Evolutionary conservation across 1,140 invertebrate genomes (phyloP), one percentile per base, ranked within the genome.

Genomic region (Psix sp.): DNA sequence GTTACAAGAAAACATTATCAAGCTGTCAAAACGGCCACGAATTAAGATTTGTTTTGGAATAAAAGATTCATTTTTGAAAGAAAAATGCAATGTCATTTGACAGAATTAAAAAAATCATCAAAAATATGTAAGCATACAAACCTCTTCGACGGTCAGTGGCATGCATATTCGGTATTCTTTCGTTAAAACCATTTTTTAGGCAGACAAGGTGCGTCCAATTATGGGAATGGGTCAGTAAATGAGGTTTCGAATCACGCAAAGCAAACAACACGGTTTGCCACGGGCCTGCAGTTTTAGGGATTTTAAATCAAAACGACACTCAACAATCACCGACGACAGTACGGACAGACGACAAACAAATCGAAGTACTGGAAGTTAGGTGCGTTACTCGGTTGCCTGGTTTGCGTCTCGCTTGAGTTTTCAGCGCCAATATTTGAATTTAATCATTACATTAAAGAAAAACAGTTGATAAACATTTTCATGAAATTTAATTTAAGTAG

Each of bases 81-180:
- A 24, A 26, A 26, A 43, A 7, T 17, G 17, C 13, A 5, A 5
- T 66, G 49, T 56, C 51, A 56, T 48, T 65, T 10, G 9, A n/a
- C 35, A 36, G 2, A 54, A 46, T 13, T 7, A 13, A 45, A 17
- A 45, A 18, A 39, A 7, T 10, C 10, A 1, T 15, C 17, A 7
- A 17, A 39, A 40, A 40, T 13, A 49, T n/a, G 13, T 18, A 48
- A 33, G 43, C 26, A n/a, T 35, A 79, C 80, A 82, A 88, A 97
- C 95, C 92, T 97, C 96, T 81, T 96, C 94, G 1, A 95, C 94
- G 7, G 93, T 93, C 56, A 97, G 89, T 7, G 96, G 95, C 95
- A 97, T 96, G 80, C 94, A 95, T 81, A 97, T 95, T 79, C 95
- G 89, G 80, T 95, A 97, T 89, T 97, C 96, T 82, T 95, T 95